Base-by-base conservation (phyloP, 1,140 invertebrate species). In the Hyles euphorbiae region DNA sequence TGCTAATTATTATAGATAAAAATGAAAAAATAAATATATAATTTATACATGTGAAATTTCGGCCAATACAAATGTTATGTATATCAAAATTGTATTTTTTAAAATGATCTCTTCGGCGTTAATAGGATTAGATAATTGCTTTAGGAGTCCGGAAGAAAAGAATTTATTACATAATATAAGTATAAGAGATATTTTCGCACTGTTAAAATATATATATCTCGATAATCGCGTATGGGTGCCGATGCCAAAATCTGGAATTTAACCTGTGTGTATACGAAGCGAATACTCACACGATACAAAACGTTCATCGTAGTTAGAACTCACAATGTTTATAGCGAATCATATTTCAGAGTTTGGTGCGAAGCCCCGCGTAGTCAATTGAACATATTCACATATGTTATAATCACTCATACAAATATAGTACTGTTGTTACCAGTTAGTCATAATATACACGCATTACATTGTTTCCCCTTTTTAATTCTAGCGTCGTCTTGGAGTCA, bases 141-240 rank as follows among this genome's bases (percentile, higher is more conserved):
- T 83, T 87, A 81, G 81, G 85, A 87, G 85, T 85, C 82, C 66
- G 85, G 82, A 87, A 77, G 79, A 79, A 80, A 79, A 81, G 85
- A 88, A 88, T 88, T 87, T 88, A 88, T 87, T 85, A 85, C 81
- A 76, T 45, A 78, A 68, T 78, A 76, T 81, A 64, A 43, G 78
- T 71, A 56, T 83, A 87, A 84, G 78, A 87, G 70, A 87, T 88
- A 88, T 88, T 88, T 88, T 88, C 82, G 81, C 85, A 88, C 85
- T 83, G 82, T 88, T 84, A 79, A 76, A 52, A 52, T 40, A 45
- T 45, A 60, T 76, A 70, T 79, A 77, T 81, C 82, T 75, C 76
- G 63, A 75, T 80, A 77, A 75, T 74, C 66, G 69, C 61, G 75
- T 81, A 67, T 61, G 60, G 53, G 60, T 56, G 54, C 34, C 40